Evolutionary conservation across 2,888 invertebrate species (phyloP), one percentile per base, ranked within the genome.

Genomic region (Aphodius sticticus): DNA sequence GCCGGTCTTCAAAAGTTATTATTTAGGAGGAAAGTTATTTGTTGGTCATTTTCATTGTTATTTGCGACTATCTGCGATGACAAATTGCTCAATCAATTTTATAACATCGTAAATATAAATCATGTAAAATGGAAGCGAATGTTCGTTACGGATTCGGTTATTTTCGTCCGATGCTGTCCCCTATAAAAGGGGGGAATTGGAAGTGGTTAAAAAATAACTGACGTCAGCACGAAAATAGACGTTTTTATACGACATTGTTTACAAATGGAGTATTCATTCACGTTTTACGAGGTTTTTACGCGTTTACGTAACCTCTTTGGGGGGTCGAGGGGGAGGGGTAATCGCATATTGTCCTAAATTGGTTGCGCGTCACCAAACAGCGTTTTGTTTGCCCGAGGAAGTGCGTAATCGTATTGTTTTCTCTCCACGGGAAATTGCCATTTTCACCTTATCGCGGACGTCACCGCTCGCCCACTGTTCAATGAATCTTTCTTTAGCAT

Each of bases 41-140:
- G 26, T 26, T 26, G 26, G 26, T 26, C 26, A 26, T 26, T 26
- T 26, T 26, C 26, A 26, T 26, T 26, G 26, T 26, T 26, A 26
- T 26, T 26, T 26, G 26, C 26, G 26, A 26, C 26, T 26, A 26
- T 26, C 26, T 26, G 26, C 26, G 26, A 26, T 26, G 26, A 26
- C 26, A 26, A 26, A 26, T 26, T 36, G 35, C 37, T n/a, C 74
- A 74, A 74, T 36, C 74, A 74, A n/a, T 16, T 26, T 36, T 74
- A 26, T 70, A 70, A 16, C 16, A 16, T 9, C 70, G n/a, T 70
- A 70, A 16, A 26, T 70, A 70, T 70, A 16, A 16, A 70, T 26
- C 70, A 70, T 70, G 70, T 70, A 74, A 36, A 36, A 35, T 26
- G 70, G 16, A 1, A 7, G 53, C 12, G 53, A 53, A 9, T 53